Conservation (phyloP, 2,888 invertebrate genomes). For the Macrophya alboannulata region DNA sequence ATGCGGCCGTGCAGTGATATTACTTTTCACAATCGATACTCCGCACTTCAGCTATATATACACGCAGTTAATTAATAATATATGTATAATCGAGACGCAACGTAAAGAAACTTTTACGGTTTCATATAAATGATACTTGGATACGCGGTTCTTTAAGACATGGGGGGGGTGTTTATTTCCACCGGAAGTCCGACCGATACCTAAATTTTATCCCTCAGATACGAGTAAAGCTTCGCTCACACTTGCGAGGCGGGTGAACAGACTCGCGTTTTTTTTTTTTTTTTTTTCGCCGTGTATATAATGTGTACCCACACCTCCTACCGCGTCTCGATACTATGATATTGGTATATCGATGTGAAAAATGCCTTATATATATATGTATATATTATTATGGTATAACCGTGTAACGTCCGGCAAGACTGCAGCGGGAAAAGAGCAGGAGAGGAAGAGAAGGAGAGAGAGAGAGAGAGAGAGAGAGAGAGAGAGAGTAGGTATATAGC, state of each 20-base stretch:
- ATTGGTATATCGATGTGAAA: slow-evolving; percentile 24
- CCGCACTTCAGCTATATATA: neutral
- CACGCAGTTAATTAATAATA: slow-evolving; percentile 41
- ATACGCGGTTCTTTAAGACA: slow-evolving; percentile 60
- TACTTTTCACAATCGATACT: slow-evolving; percentile 10
- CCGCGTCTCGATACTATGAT: neutral
- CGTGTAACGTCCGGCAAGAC: neutral
- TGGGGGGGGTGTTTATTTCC: slow-evolving; percentile 67
- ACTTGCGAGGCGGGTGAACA: neutral
- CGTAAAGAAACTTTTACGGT: slow-evolving; percentile 34
- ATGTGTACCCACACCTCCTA: neutral
- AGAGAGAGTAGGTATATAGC: neutral
- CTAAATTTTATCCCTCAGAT: slow-evolving; percentile 32
- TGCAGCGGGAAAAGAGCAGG: neutral
- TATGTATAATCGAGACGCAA: slow-evolving; percentile 12
- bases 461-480: no score
- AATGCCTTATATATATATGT: neutral
- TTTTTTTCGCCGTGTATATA: neutral
- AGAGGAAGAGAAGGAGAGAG: no score
- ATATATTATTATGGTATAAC: neutral
- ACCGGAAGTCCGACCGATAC: slow-evolving; percentile 66
- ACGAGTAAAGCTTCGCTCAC: slow-evolving; percentile 32
- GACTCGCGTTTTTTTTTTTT: neutral
- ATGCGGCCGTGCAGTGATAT: neutral
- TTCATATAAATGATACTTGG: slow-evolving; percentile 53